Evolutionary conservation across 2,797 vertebrate genomes (phyloP), one percentile per base, ranked within the genome.

Genomic region (Hippocampus kuda): DNA sequence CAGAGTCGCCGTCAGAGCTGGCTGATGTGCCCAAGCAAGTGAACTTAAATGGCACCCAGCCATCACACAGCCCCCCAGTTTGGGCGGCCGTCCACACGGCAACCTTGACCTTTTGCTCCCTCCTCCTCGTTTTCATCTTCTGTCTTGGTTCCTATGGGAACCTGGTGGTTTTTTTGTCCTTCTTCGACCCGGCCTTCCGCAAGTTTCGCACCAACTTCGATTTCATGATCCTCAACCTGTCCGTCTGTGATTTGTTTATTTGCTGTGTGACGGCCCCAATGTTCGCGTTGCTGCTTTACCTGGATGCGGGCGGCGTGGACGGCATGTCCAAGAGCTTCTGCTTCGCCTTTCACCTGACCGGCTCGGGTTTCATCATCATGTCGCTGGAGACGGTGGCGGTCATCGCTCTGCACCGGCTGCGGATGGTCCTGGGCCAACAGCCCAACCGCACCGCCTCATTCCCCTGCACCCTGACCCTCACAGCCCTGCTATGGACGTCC

Each of bases 181-280:
- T 97, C 84, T 98, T 99, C 3, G 95, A 98, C 80, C 95, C 96
- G 0, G 93, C 96, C 24, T 94, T 98, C 68, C 91, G 97, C 79
- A 99, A 97, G 85, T 94, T 98, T 83, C 91, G 96, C 83, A 98
- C 96, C 79, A 94, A 98, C 89, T 98, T 98, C 30, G 97, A 99
- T 85, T 95, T 99, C 83, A 95, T 99, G 96, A 93, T 98, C 85
- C 92, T 99, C 81, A 99, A 98, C 84, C 84, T 99, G 59, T 97
- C 96, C 69, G 96, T 99, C 85, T 98, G 97, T 1, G 97, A 99
- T 81, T 89, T 99, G 78, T 97, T 98, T 79, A 93, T 99, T 18
- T 99, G 96, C 41, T 95, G 93, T 0, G 92, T 96, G 77, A 94
- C 94, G 0, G 92, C 94, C 0, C 97, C 97, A 74, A 97, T 96